Base-by-base conservation (phyloP, 1,140 invertebrate genomes). In the Lepidostoma basale region DNA sequence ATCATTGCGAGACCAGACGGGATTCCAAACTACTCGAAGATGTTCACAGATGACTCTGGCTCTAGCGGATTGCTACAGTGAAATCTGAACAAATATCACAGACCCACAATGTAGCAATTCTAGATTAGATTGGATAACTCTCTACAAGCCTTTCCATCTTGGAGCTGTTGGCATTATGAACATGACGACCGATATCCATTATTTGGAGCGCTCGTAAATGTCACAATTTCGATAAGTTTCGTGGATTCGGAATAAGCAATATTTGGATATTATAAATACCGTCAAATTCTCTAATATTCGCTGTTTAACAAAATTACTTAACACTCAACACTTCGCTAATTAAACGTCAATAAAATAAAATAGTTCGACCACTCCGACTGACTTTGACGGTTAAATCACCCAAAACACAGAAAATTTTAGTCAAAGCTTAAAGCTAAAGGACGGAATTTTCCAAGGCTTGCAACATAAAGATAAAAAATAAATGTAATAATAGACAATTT, bases 21-120 rank as follows among this genome's bases (percentile, higher is more conserved):
- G 25, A 20, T 26, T 62, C 25, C 16, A 5, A 23, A 4, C 14
- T 22, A n/a, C 16, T 12, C 16, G 30, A 14, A 20, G 30, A 23
- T 45, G 33, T 25, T 56, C 44, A 30, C 36, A 26, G 36, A 23
- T 33, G 45, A 45, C 39, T 42, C 26, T 20, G 33, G 26, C 40
- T 45, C 14, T 33, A 36, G 62, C 36, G 22, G 49, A 60, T 40
- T 70, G 54, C 68, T 49, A 62, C 68, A 70, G 30, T 47, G 62
- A 62, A 70, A 49, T 65, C 68, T 66, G 68, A 65, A 60, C 33
- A 12, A 49, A 65, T 20, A 70, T 30, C 62, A 70, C 68, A 70
- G 68, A 70, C 54, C 62, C 63, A 42, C 68, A 70, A 23, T 54
- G 68, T 52, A 62, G 33, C 68, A 70, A 65, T 70, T 47, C 60